Conservation (phyloP, 2,797 vertebrate species). For the Molothrus aeneus region DNA sequence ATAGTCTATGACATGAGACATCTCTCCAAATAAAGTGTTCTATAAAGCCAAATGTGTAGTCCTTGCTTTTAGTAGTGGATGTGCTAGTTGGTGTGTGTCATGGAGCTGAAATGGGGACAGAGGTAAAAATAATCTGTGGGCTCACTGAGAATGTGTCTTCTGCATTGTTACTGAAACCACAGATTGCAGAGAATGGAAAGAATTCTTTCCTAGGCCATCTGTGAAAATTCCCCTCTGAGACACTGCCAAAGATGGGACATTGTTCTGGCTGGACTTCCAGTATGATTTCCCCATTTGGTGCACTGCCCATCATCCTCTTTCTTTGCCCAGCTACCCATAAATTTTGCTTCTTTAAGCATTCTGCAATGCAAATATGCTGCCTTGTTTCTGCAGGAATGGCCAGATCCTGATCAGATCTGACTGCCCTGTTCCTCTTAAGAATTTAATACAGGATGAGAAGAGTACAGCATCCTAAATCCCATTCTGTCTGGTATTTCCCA, state of each 20-base stretch:
- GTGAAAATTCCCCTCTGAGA: neutral
- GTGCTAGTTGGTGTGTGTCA: neutral
- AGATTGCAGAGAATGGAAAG: neutral
- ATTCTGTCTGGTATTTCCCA: neutral
- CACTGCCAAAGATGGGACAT: neutral
- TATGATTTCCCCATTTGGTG: neutral
- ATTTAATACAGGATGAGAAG: neutral
- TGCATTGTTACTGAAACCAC: neutral
- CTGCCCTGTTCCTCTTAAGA: neutral
- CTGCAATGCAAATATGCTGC: neutral
- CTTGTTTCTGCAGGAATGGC: neutral
- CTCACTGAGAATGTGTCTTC: neutral
- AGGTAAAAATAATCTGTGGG: neutral
- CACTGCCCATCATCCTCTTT: neutral
- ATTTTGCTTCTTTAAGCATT: neutral
- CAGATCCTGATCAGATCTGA: neutral
- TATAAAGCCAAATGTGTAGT: slow-evolving; percentile 10
- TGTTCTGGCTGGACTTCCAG: neutral
- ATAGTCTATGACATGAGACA: neutral
- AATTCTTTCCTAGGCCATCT: neutral
- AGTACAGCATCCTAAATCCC: neutral
- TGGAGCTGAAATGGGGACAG: neutral
- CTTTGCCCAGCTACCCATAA: neutral
- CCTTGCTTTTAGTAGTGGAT: neutral
- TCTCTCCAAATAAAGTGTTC: slow-evolving; percentile 70